These are phyloP conservation scores for Phrynocephalus vlangalii DNA, from an alignment of 2,797 vertebrate species.

Conservation along the genomic window DNA sequence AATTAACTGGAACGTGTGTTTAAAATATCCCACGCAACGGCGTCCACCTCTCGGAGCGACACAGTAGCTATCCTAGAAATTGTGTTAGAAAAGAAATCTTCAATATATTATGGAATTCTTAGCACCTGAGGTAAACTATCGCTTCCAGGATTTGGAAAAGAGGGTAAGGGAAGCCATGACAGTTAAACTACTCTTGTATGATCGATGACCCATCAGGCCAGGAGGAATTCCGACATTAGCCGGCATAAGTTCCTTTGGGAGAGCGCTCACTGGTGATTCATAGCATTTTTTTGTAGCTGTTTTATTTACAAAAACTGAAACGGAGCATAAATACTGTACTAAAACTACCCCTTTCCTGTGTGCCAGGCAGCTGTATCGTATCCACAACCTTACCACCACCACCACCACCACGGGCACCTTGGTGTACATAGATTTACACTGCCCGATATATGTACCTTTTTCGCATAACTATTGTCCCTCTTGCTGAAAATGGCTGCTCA, in stretches of 20 bases:
- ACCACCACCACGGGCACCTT: neutral
- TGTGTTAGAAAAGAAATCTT: neutral
- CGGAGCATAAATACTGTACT: neutral
- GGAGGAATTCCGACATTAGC: neutral
- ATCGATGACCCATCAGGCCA: too few species aligned
- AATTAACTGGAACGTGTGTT: conserved; percentile 59
- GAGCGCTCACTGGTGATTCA: neutral
- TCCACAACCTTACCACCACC: neutral
- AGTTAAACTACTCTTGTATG: neutral
- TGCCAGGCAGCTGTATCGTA: neutral
- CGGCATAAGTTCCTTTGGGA: neutral
- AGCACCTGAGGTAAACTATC: neutral
- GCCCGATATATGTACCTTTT: too few species aligned
- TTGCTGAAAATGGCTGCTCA: too few species aligned
- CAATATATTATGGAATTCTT: neutral
- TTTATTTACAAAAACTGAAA: neutral
- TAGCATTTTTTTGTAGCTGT: neutral
- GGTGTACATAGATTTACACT: neutral
- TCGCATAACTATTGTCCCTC: too few species aligned
- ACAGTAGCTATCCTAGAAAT: neutral
- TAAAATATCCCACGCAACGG: conserved; percentile 39
- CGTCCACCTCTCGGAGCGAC: conserved; percentile 31
- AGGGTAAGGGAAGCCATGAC: too few species aligned
- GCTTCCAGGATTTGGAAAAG: neutral
- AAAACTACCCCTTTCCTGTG: neutral